Evolutionary conservation across 1,140 invertebrate genomes (phyloP).

Genomic region (Platyscapa corneri): DNA sequence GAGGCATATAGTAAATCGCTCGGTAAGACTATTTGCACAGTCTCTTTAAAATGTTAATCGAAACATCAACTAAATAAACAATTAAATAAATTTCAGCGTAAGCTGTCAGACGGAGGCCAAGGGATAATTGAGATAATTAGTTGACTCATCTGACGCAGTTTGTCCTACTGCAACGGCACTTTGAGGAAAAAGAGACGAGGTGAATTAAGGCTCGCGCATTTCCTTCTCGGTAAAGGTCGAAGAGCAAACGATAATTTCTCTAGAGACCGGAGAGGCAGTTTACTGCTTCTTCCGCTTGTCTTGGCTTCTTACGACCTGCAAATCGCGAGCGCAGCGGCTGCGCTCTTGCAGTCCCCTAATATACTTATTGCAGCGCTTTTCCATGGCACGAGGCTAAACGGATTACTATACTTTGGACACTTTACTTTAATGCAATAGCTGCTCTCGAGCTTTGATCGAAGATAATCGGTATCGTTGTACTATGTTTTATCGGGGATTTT

Average conservation of each 20-base stretch:
- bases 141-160: background rate
- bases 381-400: background rate
- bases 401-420: background rate
- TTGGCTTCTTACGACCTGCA: slow-evolving; percentile 31
- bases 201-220: slow-evolving; percentile 24
- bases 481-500: too few species aligned
- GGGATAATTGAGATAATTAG: slow-evolving; percentile 41
- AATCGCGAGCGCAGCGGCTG: slow-evolving; percentile 13
- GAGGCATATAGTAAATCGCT: too few species aligned
- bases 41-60: background rate
- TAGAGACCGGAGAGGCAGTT: slow-evolving; percentile 48
- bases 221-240: slow-evolving; percentile 6
- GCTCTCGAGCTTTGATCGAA: background rate
- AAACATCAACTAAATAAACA: background rate
- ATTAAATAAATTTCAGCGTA: background rate
- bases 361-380: slow-evolving; percentile 16
- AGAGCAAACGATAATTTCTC: slow-evolving; percentile 59
- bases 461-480: background rate
- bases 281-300: slow-evolving; percentile 37
- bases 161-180: background rate
- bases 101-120: background rate
- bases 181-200: background rate
- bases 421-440: background rate
- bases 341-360: background rate
- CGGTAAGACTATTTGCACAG: too few species aligned